phyloP scores from a whole-genome alignment of 2,888 invertebrate genomes.

The Zootermopsis nevadensis region DNA sequence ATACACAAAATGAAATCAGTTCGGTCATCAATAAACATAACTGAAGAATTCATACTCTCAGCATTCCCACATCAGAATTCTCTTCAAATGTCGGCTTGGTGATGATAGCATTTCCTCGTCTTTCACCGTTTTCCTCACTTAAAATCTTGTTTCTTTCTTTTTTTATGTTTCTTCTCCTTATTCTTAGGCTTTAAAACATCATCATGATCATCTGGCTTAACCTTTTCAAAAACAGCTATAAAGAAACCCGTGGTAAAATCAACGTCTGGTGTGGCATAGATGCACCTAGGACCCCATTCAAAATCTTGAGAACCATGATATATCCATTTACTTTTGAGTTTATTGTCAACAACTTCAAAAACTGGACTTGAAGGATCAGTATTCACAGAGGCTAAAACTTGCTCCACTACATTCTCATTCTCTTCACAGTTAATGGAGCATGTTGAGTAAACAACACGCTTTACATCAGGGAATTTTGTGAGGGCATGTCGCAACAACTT shows the following conservation, averaged over 20 bases:
- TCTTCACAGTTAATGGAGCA: constrained; percentile 92
- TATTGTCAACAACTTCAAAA: constrained; percentile 71
- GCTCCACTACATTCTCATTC: constrained; percentile 90
- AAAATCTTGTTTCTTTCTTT: constrained; percentile 41
- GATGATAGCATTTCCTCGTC: too few species aligned
- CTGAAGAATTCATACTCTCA: too few species aligned
- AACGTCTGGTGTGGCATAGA: constrained; percentile 79
- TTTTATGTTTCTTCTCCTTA: constrained; percentile 36
- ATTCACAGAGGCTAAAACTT: constrained; percentile 67
- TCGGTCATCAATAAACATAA: too few species aligned
- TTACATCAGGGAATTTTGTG: constrained; percentile 82
- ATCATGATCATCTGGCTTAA: constrained; percentile 17
- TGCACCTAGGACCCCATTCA: constrained; percentile 76
- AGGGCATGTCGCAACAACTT: constrained; percentile 89
- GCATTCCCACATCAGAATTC: too few species aligned
- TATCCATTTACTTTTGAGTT: constrained; percentile 74
- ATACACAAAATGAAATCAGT: too few species aligned
- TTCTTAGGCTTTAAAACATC: neutral
- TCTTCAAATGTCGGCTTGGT: too few species aligned
- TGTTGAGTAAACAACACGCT: constrained; percentile 94
- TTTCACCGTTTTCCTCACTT: neutral
- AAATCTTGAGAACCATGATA: constrained; percentile 75
- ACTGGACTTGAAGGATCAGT: neutral
- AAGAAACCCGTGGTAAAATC: constrained; percentile 96
- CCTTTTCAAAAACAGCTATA: constrained; percentile 84